A percentile compares a stretch with the other conserved stretches of the same genome.
phyloP scores from a whole-genome alignment of 2,113 vertebrate genomes.

The Perca fluviatilis region DNA sequence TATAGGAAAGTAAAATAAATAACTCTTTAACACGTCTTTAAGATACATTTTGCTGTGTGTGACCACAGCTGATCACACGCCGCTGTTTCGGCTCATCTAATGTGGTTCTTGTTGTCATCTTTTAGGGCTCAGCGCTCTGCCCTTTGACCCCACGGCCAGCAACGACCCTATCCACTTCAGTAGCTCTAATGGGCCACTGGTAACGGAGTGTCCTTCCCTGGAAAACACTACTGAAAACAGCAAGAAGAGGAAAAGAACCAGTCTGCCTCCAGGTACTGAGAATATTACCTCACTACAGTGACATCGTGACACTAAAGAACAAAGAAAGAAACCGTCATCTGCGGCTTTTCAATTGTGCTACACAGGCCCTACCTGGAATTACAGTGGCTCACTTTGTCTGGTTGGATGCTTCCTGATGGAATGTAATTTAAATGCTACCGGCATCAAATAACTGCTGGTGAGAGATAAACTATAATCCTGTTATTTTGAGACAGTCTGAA shows the following conservation, averaged over 20 bases:
- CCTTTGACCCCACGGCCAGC: slow-evolving; percentile 87
- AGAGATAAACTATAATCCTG: slow-evolving; percentile 71
- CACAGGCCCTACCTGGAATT: not conserved
- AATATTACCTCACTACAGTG: not conserved
- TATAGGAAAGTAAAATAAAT: not conserved
- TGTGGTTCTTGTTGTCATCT: slow-evolving; percentile 32
- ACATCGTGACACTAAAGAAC: not conserved
- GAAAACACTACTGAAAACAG: slow-evolving; percentile 83
- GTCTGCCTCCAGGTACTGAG: slow-evolving; percentile 84
- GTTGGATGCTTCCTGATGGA: slow-evolving; percentile 21
- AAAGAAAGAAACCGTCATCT: not conserved
- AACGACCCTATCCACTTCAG: slow-evolving; percentile 83
- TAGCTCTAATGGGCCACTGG: slow-evolving; percentile 70
- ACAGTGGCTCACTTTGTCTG: slow-evolving; percentile 32
- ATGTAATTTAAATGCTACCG: slow-evolving; percentile 52
- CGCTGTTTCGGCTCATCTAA: not conserved
- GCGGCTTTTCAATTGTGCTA: not conserved
- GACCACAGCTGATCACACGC: not conserved
- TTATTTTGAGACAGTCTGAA: slow-evolving; percentile 60
- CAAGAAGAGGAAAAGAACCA: slow-evolving; percentile 68
- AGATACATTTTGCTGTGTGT: not conserved
- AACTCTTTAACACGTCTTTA: not conserved
- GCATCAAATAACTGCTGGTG: slow-evolving; percentile 56
- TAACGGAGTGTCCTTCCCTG: slow-evolving; percentile 75
- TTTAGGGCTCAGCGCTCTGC: slow-evolving; percentile 87